Evolutionary conservation across 2,113 vertebrate genomes (phyloP).

Genomic region (Eulemur macaco): DNA sequence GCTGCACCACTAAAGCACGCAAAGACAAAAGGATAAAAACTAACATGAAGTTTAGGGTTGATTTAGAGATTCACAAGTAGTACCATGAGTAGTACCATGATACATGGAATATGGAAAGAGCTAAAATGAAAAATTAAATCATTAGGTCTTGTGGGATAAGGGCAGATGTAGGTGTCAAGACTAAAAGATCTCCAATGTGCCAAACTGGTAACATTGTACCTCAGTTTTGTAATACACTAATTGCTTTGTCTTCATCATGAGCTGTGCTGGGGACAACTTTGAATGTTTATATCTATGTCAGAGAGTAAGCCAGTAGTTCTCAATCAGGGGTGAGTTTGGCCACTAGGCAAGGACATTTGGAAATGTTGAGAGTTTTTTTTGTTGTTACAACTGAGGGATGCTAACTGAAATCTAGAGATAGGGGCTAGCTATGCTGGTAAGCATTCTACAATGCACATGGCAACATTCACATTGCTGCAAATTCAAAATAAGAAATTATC

Average conservation of each 20-base stretch:
- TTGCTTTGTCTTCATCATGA: background rate
- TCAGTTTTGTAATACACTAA: background rate
- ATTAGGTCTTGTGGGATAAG: background rate
- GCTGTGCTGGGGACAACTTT: background rate
- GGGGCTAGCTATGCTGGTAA: background rate
- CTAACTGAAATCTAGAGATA: background rate
- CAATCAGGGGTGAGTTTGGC: background rate
- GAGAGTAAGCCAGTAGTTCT: background rate
- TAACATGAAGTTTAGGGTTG: background rate
- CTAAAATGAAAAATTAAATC: background rate
- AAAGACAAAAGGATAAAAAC: background rate
- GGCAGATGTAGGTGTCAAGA: background rate
- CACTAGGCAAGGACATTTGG: background rate
- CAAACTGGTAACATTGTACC: background rate
- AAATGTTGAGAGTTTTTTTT: background rate
- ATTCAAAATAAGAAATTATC: slow-evolving; percentile 8
- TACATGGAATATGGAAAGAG: background rate
- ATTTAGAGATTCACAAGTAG: background rate
- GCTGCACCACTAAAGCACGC: background rate
- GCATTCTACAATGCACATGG: background rate
- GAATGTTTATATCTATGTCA: background rate
- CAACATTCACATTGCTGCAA: background rate
- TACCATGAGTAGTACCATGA: background rate
- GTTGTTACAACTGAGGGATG: background rate
- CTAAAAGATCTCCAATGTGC: background rate